phyloP scores from a whole-genome alignment of 2,888 invertebrate genomes.

The Melieria picta region DNA sequence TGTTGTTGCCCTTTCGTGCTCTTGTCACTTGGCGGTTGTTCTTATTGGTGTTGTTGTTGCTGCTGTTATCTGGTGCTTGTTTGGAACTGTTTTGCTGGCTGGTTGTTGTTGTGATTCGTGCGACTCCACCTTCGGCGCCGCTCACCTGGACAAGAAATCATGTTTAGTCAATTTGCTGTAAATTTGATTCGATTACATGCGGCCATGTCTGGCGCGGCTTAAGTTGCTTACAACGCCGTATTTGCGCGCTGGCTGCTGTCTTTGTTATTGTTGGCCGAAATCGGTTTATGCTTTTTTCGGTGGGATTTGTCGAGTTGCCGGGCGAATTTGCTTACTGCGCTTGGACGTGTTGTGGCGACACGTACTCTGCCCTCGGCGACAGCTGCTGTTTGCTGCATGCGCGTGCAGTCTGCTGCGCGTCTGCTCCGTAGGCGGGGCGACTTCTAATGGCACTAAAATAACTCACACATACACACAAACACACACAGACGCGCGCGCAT shows the following conservation, averaged over 20 bases:
- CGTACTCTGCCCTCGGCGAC: too few relatives aligned
- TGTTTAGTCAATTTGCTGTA: slow-evolving; percentile 35
- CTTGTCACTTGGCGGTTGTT: not conserved
- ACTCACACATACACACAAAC: not conserved
- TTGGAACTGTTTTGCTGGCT: not conserved
- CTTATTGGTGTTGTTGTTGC: not conserved
- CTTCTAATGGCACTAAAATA: too few relatives aligned
- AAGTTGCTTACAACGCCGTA: not conserved
- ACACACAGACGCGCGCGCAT: not conserved
- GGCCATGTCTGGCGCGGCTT: not conserved
- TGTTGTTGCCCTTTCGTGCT: not conserved
- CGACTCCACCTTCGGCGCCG: too few relatives aligned
- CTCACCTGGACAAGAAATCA: slow-evolving; percentile 16
- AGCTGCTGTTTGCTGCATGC: too few relatives aligned
- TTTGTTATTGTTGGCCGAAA: not conserved
- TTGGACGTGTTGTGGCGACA: too few relatives aligned
- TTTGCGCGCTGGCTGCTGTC: not conserved
- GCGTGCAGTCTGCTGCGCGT: too few relatives aligned
- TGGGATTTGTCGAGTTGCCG: too few relatives aligned
- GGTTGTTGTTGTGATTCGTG: slow-evolving; percentile 4
- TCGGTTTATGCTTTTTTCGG: not conserved
- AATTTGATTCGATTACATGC: slow-evolving; percentile 35
- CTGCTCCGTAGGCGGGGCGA: too few relatives aligned
- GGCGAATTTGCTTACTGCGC: too few relatives aligned
- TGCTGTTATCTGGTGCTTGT: not conserved